Conservation (phyloP, 2,888 invertebrate species). For the Drosophila planitibia region DNA sequence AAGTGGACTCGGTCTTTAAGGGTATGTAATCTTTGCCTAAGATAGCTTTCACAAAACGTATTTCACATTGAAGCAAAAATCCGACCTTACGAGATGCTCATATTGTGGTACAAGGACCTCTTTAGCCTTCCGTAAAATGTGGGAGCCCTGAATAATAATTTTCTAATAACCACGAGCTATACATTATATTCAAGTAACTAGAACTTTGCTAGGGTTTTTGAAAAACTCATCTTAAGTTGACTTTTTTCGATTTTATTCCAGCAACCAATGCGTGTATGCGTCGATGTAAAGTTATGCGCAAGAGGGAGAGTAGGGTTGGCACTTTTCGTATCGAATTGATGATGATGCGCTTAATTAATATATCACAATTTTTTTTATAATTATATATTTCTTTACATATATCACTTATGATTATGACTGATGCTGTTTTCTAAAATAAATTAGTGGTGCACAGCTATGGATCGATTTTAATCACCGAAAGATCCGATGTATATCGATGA, state of each 20-base stretch:
- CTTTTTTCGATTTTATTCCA: not conserved
- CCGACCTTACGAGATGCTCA: not conserved
- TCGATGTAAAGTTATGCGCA: not conserved
- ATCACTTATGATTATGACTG: not conserved
- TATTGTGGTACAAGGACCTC: not conserved
- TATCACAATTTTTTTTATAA: not conserved
- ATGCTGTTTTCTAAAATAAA: not conserved
- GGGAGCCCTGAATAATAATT: not conserved
- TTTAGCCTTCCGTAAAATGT: not conserved
- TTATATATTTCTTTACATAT: not conserved
- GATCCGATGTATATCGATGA: conserved; percentile 1
- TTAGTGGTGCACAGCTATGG: not conserved
- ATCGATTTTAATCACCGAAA: not conserved
- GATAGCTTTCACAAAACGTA: not conserved
- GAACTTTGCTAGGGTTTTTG: not conserved
- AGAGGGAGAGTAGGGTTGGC: not conserved
- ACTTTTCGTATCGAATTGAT: not conserved
- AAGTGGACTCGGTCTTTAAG: not conserved
- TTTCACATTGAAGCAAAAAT: not conserved
- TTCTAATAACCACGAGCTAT: not conserved
- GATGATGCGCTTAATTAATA: not conserved
- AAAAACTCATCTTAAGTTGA: not conserved
- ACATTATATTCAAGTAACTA: not conserved
- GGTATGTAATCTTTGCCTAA: not conserved
- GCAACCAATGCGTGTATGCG: not conserved